Evolutionary conservation across 2,113 vertebrate species (phyloP).

Genomic region (Hiodon alosoides): DNA sequence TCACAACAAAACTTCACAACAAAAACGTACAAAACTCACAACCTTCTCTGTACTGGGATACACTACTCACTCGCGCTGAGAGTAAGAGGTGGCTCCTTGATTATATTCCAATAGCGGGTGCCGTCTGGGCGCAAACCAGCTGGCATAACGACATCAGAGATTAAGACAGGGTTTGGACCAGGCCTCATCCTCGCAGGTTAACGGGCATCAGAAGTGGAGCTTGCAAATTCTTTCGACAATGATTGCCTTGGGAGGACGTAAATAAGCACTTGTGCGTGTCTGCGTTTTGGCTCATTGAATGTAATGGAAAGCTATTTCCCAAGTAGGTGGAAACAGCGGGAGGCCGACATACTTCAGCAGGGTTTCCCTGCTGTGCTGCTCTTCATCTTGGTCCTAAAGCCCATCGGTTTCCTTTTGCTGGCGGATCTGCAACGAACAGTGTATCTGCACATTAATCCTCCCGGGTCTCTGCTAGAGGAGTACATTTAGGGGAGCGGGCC

Average conservation of each 20-base stretch:
- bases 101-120: too few species aligned
- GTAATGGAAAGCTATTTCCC: slow-evolving; percentile 18
- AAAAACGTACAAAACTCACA: too few species aligned
- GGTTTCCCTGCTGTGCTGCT: background rate
- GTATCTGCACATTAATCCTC: background rate
- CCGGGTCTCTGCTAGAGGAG: background rate
- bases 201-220: too few species aligned
- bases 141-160: too few species aligned
- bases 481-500: background rate
- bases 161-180: too few species aligned
- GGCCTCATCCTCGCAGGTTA: too few species aligned
- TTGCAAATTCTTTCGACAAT: background rate
- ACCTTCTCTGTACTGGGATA: too few species aligned
- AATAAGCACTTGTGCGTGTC: background rate
- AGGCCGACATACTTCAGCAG: background rate
- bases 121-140: too few species aligned
- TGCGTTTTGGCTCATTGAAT: background rate
- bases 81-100: too few species aligned
- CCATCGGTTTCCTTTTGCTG: background rate
- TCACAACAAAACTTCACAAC: too few species aligned
- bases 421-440: too few species aligned
- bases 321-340: background rate
- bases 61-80: too few species aligned
- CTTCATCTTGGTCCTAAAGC: slow-evolving; percentile 4
- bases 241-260: slow-evolving; percentile 2